Percentiles rank a stretch among this genome's conserved stretches.
Evolutionary conservation across 1,140 invertebrate species (phyloP).

Genomic region (Conus betulinus): DNA sequence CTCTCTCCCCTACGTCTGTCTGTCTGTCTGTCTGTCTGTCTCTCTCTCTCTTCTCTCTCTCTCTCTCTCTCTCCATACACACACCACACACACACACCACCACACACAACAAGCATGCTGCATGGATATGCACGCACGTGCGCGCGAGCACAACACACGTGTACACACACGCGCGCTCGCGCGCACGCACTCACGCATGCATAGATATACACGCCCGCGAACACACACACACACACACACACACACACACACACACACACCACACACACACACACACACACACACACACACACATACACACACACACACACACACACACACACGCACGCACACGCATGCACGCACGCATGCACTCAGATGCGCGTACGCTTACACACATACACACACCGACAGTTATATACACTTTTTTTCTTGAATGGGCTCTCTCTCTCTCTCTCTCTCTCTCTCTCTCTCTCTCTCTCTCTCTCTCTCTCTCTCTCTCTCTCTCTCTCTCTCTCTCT

Average conservation of each 20-base stretch:
- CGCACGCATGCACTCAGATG: too few species aligned
- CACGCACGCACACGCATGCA: conserved; percentile 5
- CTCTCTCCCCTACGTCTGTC: too few species aligned
- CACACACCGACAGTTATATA: too few species aligned
- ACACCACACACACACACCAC: too few species aligned
- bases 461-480: conserved; percentile 38
- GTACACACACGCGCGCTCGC: neutral
- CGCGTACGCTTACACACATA: too few species aligned
- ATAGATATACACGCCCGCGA: neutral
- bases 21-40: neutral
- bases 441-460: conserved; percentile 19
- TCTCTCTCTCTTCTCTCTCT: neutral
- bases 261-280: conserved; percentile 14
- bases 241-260: neutral
- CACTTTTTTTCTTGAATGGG: too few species aligned
- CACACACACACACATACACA: conserved; percentile 6
- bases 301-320: neutral
- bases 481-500: conserved; percentile 22
- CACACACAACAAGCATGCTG: too few species aligned
- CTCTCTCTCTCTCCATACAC: too few species aligned
- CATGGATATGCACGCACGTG: too few species aligned
- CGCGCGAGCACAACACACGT: neutral
- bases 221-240: neutral
- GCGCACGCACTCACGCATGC: neutral
- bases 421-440: neutral